Evolutionary conservation across 35 echinoderm and acorn worm genomes (phyloP).

Genomic region (Amphiura filiformis): DNA sequence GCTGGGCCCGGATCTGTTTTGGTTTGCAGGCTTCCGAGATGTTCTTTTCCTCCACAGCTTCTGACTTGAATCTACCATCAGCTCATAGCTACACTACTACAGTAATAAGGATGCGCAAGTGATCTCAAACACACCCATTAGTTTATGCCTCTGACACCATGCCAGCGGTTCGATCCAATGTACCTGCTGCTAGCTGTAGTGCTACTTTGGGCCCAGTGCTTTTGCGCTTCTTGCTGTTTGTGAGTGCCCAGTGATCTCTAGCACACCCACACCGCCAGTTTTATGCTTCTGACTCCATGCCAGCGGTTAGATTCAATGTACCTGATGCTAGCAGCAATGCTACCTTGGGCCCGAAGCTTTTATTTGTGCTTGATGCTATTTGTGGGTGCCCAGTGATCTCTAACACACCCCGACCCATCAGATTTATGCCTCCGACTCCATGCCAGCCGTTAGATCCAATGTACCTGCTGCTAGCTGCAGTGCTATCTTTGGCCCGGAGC

Average conservation of each 20-base stretch:
- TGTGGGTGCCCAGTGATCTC: no score
- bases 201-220: background rate
- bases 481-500: background rate
- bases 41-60: no score
- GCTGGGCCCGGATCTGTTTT: no score
- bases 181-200: background rate
- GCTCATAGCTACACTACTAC: no score
- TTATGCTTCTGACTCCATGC: constrained; percentile 27
- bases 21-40: no score
- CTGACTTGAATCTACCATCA: no score
- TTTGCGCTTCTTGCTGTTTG: background rate
- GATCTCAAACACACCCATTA: no score
- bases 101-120: no score
- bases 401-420: no score
- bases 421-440: constrained; percentile 35
- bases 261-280: no score
- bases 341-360: background rate
- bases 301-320: background rate
- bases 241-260: no score
- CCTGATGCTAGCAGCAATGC: background rate
- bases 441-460: background rate
- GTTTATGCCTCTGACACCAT: constrained; percentile 30
- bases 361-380: background rate
- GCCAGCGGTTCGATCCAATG: background rate
- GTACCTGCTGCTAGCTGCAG: background rate